Base-by-base conservation (phyloP, 1,140 invertebrate genomes). In the Drosophila neocordata region DNA sequence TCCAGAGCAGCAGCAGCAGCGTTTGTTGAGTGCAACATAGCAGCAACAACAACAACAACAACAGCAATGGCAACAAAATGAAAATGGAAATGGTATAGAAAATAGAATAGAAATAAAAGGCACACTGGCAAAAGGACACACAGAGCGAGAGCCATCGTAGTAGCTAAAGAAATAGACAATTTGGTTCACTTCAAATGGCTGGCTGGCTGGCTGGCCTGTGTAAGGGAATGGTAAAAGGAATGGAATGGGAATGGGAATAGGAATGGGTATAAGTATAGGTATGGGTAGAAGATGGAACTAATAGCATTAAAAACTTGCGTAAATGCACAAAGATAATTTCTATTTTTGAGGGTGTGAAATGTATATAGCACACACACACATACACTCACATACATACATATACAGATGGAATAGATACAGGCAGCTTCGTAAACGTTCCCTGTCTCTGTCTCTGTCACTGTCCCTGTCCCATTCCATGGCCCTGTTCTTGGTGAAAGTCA, bases 251-350 rank as follows among this genome's bases (percentile, higher is more conserved):
- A 34, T 48, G 71, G 57, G 62, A 53, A 55, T 48, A 65, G 38
- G 63, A 2, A 5, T 22, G 8, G 38, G 35, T 48, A 34, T 48
- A 69, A 51, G 62, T 58, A 52, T 38, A 31, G 27, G 27, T 64
- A 82, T 75, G 69, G 27, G 5, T 31, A 6, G 71, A 88, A 79
- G 83, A 89, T 89, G 83, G 84, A 88, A 88, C 83, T 88, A 88
- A 88, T 88, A 89, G 83, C 83, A 88, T 88, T 88, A 88, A 89
- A 87, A 88, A 87, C 82, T 88, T 88, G 84, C 83, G 79, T 88
- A 88, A 88, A 88, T 83, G 84, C 79, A 89, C 83, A 65, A 69
- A 89, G 83, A 88, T 88, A 88, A 88, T 88, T 88, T 83, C 84
- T 88, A 88, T 83, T 88, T 88, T 88, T 65, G 83, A 88, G 83